Percentiles rank a stretch among this genome's conserved stretches.
Evolutionary conservation across 2,113 vertebrate genomes (phyloP).

Genomic region (Tautogolabrus adspersus): DNA sequence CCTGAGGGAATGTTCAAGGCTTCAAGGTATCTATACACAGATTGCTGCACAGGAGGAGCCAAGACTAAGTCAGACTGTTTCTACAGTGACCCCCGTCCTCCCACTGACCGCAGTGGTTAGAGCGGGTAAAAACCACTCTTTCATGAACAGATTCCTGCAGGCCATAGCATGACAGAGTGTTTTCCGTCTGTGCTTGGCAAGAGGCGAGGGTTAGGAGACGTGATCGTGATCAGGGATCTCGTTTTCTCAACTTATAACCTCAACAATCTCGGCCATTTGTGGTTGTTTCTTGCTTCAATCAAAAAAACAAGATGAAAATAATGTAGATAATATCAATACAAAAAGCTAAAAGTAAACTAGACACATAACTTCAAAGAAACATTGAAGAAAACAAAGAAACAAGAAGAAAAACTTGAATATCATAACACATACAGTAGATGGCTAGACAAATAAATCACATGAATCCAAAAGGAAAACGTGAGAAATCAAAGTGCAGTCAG

Average conservation of each 20-base stretch:
- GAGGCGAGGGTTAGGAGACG: constrained; percentile 34
- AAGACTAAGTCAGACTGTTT: constrained; percentile 49
- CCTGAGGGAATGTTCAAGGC: constrained; percentile 71
- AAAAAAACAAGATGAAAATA: not conserved
- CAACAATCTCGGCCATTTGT: not conserved
- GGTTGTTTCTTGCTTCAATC: not conserved
- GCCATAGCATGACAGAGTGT: constrained; percentile 57
- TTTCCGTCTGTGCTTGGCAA: constrained; percentile 59
- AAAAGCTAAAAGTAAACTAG: not conserved
- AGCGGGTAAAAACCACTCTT: constrained; percentile 51
- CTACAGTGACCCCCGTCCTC: constrained; percentile 57
- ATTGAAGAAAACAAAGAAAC: not conserved
- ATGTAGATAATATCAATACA: not conserved
- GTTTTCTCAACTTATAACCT: constrained; percentile 4
- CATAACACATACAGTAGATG: not conserved
- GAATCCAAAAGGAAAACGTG: constrained; percentile 2
- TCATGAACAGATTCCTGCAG: constrained; percentile 65
- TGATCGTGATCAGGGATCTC: constrained; percentile 28
- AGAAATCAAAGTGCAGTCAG: not conserved
- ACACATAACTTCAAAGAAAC: not conserved
- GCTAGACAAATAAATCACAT: not conserved
- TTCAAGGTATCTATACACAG: constrained; percentile 27
- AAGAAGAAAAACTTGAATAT: not conserved
- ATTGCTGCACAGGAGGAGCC: constrained; percentile 47
- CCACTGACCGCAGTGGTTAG: constrained; percentile 55